These are phyloP conservation scores for Chlorops oryzae DNA, from an alignment of 1,140 invertebrate genomes.

Conservation along the genomic window DNA sequence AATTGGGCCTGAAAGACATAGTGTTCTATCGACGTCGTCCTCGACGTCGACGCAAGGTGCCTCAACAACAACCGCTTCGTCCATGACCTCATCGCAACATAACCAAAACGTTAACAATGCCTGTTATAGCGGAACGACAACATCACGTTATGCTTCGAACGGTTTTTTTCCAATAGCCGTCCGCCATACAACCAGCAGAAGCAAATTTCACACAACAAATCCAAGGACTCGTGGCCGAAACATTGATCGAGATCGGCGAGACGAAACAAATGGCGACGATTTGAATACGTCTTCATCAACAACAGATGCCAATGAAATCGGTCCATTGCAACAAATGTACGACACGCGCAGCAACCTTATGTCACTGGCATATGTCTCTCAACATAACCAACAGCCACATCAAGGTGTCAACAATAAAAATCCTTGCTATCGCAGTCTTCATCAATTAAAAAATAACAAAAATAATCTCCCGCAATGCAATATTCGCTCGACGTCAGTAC, in stretches of 20 bases:
- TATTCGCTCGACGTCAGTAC: conserved; percentile 29
- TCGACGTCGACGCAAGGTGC: conserved; percentile 33
- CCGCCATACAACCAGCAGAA: conserved; percentile 11
- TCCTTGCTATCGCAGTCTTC: conserved; percentile 13
- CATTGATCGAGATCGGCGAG: conserved; percentile 4
- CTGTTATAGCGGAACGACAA: background rate
- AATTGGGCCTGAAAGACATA: conserved; percentile 43
- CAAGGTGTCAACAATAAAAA: too few relatives aligned
- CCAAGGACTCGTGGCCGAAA: conserved; percentile 14
- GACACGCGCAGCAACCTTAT: conserved; percentile 43
- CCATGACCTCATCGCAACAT: conserved; percentile 17
- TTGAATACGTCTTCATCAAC: conserved; percentile 39
- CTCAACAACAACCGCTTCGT: conserved; percentile 33
- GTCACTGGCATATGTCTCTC: conserved; percentile 32
- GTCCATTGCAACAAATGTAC: conserved; percentile 26
- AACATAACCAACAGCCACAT: conserved; percentile 1
- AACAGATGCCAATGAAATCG: conserved; percentile 29
- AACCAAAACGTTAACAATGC: conserved; percentile 16
- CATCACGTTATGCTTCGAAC: conserved; percentile 1
- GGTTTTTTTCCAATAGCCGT: conserved; percentile 12
- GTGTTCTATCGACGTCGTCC: conserved; percentile 35
- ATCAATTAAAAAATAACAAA: conserved; percentile 15
- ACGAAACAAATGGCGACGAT: conserved; percentile 26
- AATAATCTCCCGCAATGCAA: conserved; percentile 11
- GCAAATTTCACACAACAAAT: conserved; percentile 5